phyloP scores from a whole-genome alignment of 1,140 invertebrate genomes.

The Bombus polaris region DNA sequence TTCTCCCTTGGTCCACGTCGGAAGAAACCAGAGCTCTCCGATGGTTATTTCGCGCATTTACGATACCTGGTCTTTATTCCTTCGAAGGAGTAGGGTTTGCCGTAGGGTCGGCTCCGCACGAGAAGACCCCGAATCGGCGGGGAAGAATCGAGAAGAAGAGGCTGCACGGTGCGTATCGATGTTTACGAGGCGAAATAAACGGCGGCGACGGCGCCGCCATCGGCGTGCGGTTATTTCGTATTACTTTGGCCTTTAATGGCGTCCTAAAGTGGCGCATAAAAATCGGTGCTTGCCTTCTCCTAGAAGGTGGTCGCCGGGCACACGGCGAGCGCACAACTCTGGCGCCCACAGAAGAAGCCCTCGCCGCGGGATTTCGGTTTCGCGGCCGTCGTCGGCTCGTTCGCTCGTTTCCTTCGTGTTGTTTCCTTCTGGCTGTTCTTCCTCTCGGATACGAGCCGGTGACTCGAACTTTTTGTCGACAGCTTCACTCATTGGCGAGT shows the following conservation, averaged over 20 bases:
- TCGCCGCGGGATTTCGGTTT: conserved; percentile 65
- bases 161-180: conserved; percentile 69
- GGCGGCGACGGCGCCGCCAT: conserved; percentile 65
- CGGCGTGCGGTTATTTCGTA: conserved; percentile 76
- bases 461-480: not conserved
- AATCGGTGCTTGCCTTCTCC: conserved; percentile 62
- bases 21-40: conserved; percentile 5
- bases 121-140: not conserved
- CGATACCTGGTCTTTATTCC: conserved; percentile 58
- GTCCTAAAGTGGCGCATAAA: conserved; percentile 79
- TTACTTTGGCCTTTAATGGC: conserved; percentile 79
- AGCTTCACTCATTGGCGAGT: conserved; percentile 39
- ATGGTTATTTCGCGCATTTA: conserved; percentile 68
- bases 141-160: conserved; percentile 18
- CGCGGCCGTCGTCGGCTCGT: not conserved
- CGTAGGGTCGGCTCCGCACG: not conserved
- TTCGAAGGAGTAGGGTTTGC: conserved; percentile 9
- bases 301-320: conserved; percentile 59
- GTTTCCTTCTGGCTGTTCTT: not conserved
- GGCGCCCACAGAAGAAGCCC: conserved; percentile 60
- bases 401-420: not conserved
- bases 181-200: conserved; percentile 80
- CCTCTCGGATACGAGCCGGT: not conserved
- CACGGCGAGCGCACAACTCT: conserved; percentile 28
- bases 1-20: conserved; percentile 4